Evolutionary conservation across 2,888 invertebrate genomes (phyloP), one percentile per base, ranked within the genome.

Genomic region (Periphyllus acericola): DNA sequence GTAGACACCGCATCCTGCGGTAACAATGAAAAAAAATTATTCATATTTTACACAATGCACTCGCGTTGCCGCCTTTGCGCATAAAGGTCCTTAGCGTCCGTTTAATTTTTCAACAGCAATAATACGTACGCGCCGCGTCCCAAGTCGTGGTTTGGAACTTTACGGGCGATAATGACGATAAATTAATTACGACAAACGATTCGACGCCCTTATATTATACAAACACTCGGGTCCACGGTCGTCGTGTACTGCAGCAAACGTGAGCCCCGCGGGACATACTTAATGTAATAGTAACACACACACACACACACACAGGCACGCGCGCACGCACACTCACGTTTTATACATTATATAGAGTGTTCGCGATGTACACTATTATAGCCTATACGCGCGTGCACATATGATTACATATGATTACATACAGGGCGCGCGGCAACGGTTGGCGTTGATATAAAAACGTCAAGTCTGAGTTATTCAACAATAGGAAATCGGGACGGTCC

Each of bases 11-110:
- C 66, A 60, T 11, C 34, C 6, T n/a, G n/a, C 34, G 14, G 55
- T 60, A 83, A 60, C 83, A 75, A 75, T 75, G 75, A 66, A 83
- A 83, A 40, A 75, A 19, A 83, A 83, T 83, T 75, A 83, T 83
- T 81, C 46, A 81, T 29, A 29, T 68, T 46, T 46, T 29, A 68
- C 68, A 46, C n/a, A n/a, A n/a, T n/a, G n/a, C n/a, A n/a, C 1
- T 14, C 40, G n/a, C 68, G 25, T 68, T 68, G 68, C 60, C 29
- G 21, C 21, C 25, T 40, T 68, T 40, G 5, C 36, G 60, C 21
- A 40, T 80, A 36, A 66, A 60, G 60, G 80, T 36, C 66, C 29
- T 40, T 25, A 21, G 32, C 29, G 21, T 68, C 9, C 40, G 29
- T 81, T 80, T 66, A 40, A 46, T 81, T 40, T 81, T 80, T 80